Percentiles rank a stretch among this genome's conserved stretches.
Evolutionary conservation across 2,888 invertebrate genomes (phyloP).

Genomic region (Clivina fossor): DNA sequence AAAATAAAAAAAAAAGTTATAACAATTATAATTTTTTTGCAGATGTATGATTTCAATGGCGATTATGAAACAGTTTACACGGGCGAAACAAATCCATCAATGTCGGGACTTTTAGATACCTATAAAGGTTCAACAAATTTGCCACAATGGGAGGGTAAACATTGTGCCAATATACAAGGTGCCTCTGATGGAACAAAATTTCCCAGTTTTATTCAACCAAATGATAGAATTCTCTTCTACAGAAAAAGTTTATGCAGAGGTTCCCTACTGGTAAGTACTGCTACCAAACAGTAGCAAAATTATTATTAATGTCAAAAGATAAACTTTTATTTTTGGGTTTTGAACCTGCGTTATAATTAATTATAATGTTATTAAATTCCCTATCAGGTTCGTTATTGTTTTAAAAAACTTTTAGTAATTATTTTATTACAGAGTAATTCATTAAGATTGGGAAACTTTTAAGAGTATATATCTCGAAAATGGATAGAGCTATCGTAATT

Average conservation of each 20-base stretch:
- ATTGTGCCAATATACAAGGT: slow-evolving; percentile 74
- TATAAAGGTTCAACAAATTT: slow-evolving; percentile 72
- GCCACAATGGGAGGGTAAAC: slow-evolving; percentile 74
- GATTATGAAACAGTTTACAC: slow-evolving; percentile 80
- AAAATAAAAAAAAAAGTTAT: too few relatives aligned
- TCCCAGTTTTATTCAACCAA: slow-evolving; percentile 66
- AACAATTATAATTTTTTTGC: slow-evolving; percentile 43
- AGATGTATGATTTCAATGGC: slow-evolving; percentile 85
- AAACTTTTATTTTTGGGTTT: slow-evolving; percentile 13
- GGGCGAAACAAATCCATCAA: slow-evolving; percentile 63
- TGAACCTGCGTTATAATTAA: too few relatives aligned
- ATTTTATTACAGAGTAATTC: too few relatives aligned
- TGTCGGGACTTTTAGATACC: slow-evolving; percentile 73
- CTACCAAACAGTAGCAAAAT: not conserved
- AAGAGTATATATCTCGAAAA: too few relatives aligned
- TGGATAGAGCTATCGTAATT: too few relatives aligned
- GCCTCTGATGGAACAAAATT: slow-evolving; percentile 88
- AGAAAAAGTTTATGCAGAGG: slow-evolving; percentile 84
- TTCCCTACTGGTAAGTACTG: slow-evolving; percentile 68
- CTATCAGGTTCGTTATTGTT: too few relatives aligned
- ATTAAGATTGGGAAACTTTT: too few relatives aligned
- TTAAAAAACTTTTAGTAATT: too few relatives aligned
- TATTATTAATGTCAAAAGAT: not conserved
- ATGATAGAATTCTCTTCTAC: slow-evolving; percentile 74
- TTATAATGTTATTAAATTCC: too few relatives aligned